phyloP scores from a whole-genome alignment of 2,888 invertebrate species.

The Orgyia antiqua region DNA sequence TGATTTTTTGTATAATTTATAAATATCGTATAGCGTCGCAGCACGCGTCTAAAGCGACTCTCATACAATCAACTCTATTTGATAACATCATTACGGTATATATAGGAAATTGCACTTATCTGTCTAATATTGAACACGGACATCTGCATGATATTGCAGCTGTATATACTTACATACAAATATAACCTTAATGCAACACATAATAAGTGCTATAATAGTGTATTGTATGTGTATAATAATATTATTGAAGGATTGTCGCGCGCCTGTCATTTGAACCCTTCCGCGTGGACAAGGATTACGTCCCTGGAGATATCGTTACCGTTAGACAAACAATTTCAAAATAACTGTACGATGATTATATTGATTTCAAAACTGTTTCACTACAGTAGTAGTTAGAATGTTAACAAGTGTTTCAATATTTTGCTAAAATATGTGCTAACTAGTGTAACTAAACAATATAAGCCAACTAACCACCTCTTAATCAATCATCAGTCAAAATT shows the following conservation, averaged over 20 bases:
- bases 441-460: too few species aligned
- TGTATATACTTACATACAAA: conserved; percentile 11
- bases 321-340: conserved; percentile 32
- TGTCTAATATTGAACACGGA: conserved; percentile 26
- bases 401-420: too few species aligned
- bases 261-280: conserved; percentile 68
- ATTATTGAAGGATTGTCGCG: conserved; percentile 34
- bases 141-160: conserved; percentile 34
- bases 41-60: too few species aligned
- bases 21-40: too few species aligned
- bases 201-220: conserved; percentile 1
- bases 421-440: too few species aligned
- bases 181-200: neutral
- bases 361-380: too few species aligned
- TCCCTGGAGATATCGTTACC: conserved; percentile 31
- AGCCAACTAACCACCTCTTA: too few species aligned
- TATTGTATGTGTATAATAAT: conserved; percentile 25
- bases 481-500: too few species aligned
- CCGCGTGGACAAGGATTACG: conserved; percentile 55
- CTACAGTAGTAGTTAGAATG: too few species aligned
- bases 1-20: too few species aligned
- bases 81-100: conserved; percentile 12
- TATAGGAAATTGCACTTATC: conserved; percentile 42
- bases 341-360: too few species aligned
- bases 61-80: too few species aligned